A percentile compares a stretch with the other conserved stretches of the same genome.
Evolutionary conservation across 2,888 invertebrate genomes (phyloP).

Genomic region (Sarcophaga caerulescens): DNA sequence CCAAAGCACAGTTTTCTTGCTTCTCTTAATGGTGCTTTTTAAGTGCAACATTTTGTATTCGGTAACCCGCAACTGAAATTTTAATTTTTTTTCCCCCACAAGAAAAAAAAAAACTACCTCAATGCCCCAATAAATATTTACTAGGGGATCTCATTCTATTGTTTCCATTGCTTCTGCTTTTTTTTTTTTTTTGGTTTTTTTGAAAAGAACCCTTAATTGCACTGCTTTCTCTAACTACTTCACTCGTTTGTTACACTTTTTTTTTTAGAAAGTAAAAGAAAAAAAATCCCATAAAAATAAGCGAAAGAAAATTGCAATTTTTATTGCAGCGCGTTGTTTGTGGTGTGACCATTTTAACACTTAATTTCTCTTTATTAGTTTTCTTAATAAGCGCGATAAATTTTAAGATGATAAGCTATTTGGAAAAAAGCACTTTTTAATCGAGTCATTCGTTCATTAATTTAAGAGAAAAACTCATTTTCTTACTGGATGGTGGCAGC

Average conservation of each 20-base stretch:
- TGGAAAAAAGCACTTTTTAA: too few relatives aligned
- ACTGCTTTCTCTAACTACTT: neutral
- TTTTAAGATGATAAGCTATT: too few relatives aligned
- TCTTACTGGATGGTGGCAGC: too few relatives aligned
- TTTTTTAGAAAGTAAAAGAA: too few relatives aligned
- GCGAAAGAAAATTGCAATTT: neutral
- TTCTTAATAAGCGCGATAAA: neutral
- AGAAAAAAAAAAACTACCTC: neutral
- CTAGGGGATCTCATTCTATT: neutral
- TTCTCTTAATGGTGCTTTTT: constrained; percentile 36
- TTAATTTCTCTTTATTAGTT: constrained; percentile 1
- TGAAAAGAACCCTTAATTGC: neutral
- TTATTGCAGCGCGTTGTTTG: neutral
- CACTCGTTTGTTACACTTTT: neutral
- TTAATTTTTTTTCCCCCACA: neutral
- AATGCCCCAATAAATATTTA: constrained; percentile 49
- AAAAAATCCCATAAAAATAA: too few relatives aligned
- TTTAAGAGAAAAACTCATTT: too few relatives aligned
- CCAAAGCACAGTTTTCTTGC: neutral
- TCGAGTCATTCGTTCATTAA: too few relatives aligned
- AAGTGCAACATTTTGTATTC: constrained; percentile 54
- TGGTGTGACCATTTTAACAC: neutral
- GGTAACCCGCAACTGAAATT: constrained; percentile 58
- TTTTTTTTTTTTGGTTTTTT: neutral
- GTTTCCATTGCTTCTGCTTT: neutral